Evolutionary conservation across 64 coral and sea anemone genomes (phyloP), one percentile per base, ranked within the genome.

Genomic region (Trachythela sp.): DNA sequence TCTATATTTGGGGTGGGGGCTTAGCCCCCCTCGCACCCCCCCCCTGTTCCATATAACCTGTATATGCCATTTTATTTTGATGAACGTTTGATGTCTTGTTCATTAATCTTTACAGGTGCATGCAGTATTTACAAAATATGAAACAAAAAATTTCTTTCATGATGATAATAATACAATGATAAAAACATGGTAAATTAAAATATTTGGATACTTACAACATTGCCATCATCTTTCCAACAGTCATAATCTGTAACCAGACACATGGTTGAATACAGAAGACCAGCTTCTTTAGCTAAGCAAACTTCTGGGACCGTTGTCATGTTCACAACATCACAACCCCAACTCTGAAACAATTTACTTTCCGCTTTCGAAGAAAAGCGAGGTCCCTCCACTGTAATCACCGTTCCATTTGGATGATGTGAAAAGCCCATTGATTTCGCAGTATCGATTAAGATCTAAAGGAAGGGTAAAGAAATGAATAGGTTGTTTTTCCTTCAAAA

Each of bases 231-330:
- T 27, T 92, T 89, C 95, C 95, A 99, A 52, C 90, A 99, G 71
- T 99, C 96, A 54, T 99, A 99, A 60, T 99, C 96, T 34, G 96
- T 99, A 48, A 99, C 96, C 91, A 99, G 94, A 67, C 93, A 91
- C 87, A 99, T 91, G 56, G 93, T 89, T 42, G 96, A 91, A 86
- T 99, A 99, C 22, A 89, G 91, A 34, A 99, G 50, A 37, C 96
- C 96, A 70, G 91, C 93, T 87, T 99, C 96, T 49, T 95, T 94
- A 32, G 96, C 89, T 32, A 99, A 89, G 22, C 89, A 91, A 20
- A 95, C 96, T 87, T 99, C 96, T 51, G 96, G 96, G 40, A 94
- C 85, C 35, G 93, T 89, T 13, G 96, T 99, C 96, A 99, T 99
- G 31, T 32, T 92, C 67, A 99, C 94, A 50, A 99, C 92, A 70